Base-by-base conservation (phyloP, 2,113 vertebrate species). In the Lophochroa leadbeateri region DNA sequence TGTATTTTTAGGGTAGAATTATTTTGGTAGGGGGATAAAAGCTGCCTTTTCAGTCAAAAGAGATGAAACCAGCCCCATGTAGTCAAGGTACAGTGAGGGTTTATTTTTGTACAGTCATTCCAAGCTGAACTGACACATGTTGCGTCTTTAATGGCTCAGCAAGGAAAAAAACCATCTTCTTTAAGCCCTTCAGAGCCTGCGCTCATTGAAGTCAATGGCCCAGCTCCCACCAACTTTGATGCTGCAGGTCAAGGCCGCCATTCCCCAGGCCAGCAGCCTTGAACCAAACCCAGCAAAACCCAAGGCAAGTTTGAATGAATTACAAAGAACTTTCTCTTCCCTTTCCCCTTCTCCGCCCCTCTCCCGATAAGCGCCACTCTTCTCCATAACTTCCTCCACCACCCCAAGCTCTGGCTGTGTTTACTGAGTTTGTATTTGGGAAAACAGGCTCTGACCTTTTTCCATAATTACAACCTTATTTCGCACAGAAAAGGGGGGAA, bases 391-490 rank as follows among this genome's bases (percentile, higher is more conserved):
- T 95, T 97, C 96, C 95, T 96, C 82, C 90, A 67, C 81, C 31
- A 72, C 84, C 95, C 74, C 58, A 44, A 92, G 74, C 13, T 6
- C 91, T 86, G 87, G 33, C 63, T 24, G 53, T 53, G 71, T 88
- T 95, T 43, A 91, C 92, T 65, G 49, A 44, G 75, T 78, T 91
- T 95, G 95, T 82, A 96, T 97, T 96, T 80, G 75, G 52, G 61
- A 94, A 94, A 96, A 96, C 92, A 88, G 2, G 3, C 86, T 55
- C 17, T 19, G 97, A 97, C 98, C 96, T 85, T 97, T 93, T 93
- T 95, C 76, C 96, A 95, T 97, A 97, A 98, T 82, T 86, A 96
- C 91, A 97, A 95, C 97, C 97, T 97, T 90, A 96, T 96, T 98
- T 96, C 75, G 13, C 68, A 46, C 50, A 71, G 72, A 76, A 88